These are phyloP conservation scores for Drosophila niveifrons DNA, from an alignment of 2,888 invertebrate species.

Conservation along the genomic window DNA sequence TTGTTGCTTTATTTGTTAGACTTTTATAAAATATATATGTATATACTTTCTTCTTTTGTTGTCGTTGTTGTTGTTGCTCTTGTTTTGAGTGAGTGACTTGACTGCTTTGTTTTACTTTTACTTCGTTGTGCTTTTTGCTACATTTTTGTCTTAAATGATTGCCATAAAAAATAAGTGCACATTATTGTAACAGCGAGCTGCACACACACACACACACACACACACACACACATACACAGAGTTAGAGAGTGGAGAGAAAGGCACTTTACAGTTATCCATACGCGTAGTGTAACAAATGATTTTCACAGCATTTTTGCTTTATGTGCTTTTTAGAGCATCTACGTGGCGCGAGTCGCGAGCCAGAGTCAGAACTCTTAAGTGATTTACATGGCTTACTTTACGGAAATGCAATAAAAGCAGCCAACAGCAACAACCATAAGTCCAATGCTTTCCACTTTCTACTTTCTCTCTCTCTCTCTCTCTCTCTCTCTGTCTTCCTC, in stretches of 20 bases:
- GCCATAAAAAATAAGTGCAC: constrained; percentile 80
- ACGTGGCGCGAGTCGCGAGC: constrained; percentile 62
- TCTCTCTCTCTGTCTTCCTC: not conserved
- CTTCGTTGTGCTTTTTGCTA: constrained; percentile 64
- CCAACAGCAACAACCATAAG: constrained; percentile 17
- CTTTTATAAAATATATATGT: constrained; percentile 36
- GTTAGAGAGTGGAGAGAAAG: constrained; percentile 22
- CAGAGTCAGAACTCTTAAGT: constrained; percentile 66
- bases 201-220: constrained; percentile 22
- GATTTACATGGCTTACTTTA: constrained; percentile 77
- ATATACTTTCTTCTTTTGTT: constrained; percentile 4
- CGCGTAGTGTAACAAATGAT: constrained; percentile 81
- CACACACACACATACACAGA: not conserved
- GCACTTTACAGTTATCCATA: constrained; percentile 79
- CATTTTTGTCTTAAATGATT: constrained; percentile 80
- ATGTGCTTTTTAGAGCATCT: constrained; percentile 72
- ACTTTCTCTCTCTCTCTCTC: constrained; percentile 8
- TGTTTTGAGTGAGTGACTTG: constrained; percentile 45
- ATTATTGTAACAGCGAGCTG: constrained; percentile 71
- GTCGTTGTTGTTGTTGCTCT: constrained; percentile 7
- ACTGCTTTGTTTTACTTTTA: constrained; percentile 70
- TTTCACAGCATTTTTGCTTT: constrained; percentile 79
- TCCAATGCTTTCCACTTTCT: constrained; percentile 11
- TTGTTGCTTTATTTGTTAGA: constrained; percentile 27
- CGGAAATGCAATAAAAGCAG: constrained; percentile 74